phyloP scores from a whole-genome alignment of 2,797 vertebrate species.

The Oophaga sylvatica region DNA sequence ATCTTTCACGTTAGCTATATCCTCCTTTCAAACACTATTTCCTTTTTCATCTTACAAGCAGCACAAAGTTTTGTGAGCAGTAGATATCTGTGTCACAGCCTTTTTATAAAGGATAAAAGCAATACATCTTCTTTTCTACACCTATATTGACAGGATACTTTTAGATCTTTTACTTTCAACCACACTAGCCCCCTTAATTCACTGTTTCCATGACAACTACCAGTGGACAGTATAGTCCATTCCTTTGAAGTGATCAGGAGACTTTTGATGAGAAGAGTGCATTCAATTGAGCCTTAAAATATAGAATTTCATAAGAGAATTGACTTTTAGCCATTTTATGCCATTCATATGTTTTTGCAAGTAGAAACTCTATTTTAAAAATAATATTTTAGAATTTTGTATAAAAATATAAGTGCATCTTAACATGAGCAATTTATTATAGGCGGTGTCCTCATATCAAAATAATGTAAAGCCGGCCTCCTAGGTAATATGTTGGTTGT shows the following conservation, averaged over 20 bases:
- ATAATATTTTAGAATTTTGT: neutral
- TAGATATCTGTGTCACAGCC: conserved; percentile 69
- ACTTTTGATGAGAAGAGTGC: conserved; percentile 18
- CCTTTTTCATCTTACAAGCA: conserved; percentile 49
- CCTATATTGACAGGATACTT: neutral
- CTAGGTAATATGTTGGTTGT: too few species aligned
- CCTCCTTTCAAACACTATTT: conserved; percentile 50
- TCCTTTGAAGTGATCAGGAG: conserved; percentile 37
- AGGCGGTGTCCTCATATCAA: too few species aligned
- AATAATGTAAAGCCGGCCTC: too few species aligned
- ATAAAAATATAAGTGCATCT: too few species aligned
- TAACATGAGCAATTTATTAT: too few species aligned
- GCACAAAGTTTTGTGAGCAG: conserved; percentile 67
- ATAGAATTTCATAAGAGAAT: neutral
- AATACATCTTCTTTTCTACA: conserved; percentile 51
- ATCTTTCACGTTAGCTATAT: conserved; percentile 30
- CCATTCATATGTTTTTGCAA: neutral
- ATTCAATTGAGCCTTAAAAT: conserved; percentile 24
- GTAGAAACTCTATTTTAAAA: neutral
- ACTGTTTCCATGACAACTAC: conserved; percentile 52
- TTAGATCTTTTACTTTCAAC: conserved; percentile 57
- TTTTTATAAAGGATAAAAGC: conserved; percentile 70
- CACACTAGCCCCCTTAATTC: conserved; percentile 22
- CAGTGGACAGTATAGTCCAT: conserved; percentile 32
- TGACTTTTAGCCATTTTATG: neutral